Evolutionary conservation across 2,113 vertebrate species (phyloP), one percentile per base, ranked within the genome.

Genomic region (Scolopax mira): DNA sequence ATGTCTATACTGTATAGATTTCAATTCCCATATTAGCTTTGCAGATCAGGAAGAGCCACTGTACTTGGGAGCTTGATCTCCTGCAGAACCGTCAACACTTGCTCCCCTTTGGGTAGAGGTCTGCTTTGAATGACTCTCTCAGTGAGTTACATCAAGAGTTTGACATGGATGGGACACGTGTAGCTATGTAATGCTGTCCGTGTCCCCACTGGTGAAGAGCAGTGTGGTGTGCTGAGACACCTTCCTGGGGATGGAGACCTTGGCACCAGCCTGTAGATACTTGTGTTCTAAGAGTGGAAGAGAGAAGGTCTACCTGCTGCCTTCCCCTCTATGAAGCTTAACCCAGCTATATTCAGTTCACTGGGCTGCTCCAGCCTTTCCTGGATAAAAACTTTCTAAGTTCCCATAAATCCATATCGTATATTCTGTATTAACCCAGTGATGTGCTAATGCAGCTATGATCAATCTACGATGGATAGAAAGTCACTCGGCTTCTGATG

Each of bases 91-190:
- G 35, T 21, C 48, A 10, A 4, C 4, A 0, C 8, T 4, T 21
- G 11, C 51, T 4, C 22, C 42, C 22, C 37, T 57, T 12, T 14
- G 55, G 21, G 57, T 37, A 46, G 33, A 30, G 31, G 27, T 7
- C 33, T 35, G 54, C 55, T 49, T 13, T 24, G 49, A 18, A 4
- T 14, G 10, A 5, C 37, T 22, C 55, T 17, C 25, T 18, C 31
- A 5, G 69, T 25, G 13, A 31, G 30, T 54, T 31, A 3, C 10
- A 33, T 5, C 14, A 46, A 6, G 31, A 55, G 51, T 33, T 6
- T 37, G 46, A 4, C 6, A 1, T 0, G 7, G 35, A 33, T 39
- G 46, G 72, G 55, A 17, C 9, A 54, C 4, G 0, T 0, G 21
- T 2, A 19, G 31, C 49, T 46, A n/a, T 12, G 5, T 7, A 6